Evolutionary conservation across 2,888 invertebrate genomes (phyloP).

Genomic region (Oxyteleia sp.): DNA sequence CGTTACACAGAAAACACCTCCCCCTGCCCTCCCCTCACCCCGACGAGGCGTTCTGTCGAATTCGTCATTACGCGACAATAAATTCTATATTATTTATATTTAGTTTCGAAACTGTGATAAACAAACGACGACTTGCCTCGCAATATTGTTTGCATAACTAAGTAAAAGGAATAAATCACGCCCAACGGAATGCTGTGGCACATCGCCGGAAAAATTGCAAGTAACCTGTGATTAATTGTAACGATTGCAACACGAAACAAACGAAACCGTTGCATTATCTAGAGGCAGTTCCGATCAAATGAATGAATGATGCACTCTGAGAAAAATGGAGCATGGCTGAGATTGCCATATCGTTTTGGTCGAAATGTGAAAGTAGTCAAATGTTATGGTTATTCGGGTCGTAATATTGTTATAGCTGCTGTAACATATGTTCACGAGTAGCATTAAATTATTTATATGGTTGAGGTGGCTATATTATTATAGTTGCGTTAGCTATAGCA

Average conservation of each 20-base stretch:
- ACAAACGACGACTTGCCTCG: conserved; percentile 25
- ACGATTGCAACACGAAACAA: conserved; percentile 43
- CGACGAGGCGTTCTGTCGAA: not conserved
- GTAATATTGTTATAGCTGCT: too few species aligned
- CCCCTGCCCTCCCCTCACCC: not conserved
- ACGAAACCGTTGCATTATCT: conserved; percentile 43
- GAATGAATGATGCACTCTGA: not conserved
- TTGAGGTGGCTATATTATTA: too few species aligned
- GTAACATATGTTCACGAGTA: too few species aligned
- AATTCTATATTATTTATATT: conserved; percentile 6
- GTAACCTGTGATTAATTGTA: conserved; percentile 50
- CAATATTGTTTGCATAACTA: conserved; percentile 18
- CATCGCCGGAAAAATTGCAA: conserved; percentile 27
- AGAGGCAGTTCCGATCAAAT: not conserved
- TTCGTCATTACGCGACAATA: not conserved
- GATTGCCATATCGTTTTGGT: not conserved
- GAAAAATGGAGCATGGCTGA: not conserved
- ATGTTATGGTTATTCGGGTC: too few species aligned
- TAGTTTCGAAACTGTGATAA: conserved; percentile 8
- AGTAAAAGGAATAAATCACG: conserved; percentile 39
- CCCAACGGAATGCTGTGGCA: conserved; percentile 13
- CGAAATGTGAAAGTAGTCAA: too few species aligned
- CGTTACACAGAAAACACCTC: not conserved
- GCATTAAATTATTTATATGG: too few species aligned
- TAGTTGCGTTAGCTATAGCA: too few species aligned